These are phyloP conservation scores for Alaudala cheleensis DNA, from an alignment of 2,113 vertebrate genomes.

Conservation along the genomic window DNA sequence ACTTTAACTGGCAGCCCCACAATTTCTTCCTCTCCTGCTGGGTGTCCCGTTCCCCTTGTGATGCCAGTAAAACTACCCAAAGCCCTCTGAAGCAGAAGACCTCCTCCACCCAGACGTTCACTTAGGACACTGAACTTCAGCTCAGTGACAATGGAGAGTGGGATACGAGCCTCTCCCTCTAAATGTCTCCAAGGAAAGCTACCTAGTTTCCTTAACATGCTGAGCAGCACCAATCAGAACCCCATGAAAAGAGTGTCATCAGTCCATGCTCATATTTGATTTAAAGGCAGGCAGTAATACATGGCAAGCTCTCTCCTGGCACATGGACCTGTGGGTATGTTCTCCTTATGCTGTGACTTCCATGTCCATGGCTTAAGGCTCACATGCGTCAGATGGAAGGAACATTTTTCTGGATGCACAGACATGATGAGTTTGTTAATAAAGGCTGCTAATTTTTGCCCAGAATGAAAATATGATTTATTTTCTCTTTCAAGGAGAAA, in stretches of 20 bases:
- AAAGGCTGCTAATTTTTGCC: not conserved
- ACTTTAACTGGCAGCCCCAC: not conserved
- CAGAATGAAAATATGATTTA: not conserved
- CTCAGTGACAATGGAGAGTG: not conserved
- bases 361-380: not conserved
- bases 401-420: not conserved
- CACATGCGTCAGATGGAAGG: not conserved
- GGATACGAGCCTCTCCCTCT: not conserved
- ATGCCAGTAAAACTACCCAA: not conserved
- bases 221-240: not conserved
- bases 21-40: not conserved
- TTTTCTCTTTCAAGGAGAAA: not conserved
- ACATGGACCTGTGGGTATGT: rapidly evolving
- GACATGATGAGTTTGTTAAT: not conserved
- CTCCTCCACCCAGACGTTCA: not conserved
- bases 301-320: not conserved
- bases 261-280: rapidly evolving
- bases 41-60: not conserved
- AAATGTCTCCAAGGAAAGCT: not conserved
- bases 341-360: not conserved
- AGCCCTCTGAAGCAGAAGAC: not conserved
- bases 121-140: not conserved
- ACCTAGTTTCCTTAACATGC: rapidly evolving
- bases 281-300: not conserved
- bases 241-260: not conserved